A percentile compares a stretch with the other conserved stretches of the same genome.
phyloP scores from a whole-genome alignment of 2,113 vertebrate genomes.

The Istiophorus platypterus region DNA sequence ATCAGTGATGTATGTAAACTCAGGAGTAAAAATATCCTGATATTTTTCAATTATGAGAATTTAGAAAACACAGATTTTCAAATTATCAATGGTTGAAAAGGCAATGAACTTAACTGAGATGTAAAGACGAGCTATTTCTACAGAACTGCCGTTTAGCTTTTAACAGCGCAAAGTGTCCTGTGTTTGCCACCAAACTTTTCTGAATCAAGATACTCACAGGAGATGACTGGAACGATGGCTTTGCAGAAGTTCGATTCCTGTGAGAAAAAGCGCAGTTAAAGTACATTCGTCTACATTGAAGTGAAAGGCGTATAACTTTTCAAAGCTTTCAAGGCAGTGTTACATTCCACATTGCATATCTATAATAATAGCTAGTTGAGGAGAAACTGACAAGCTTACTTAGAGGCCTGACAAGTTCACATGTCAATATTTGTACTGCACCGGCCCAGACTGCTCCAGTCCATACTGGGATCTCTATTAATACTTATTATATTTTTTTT shows the following conservation, averaged over 20 bases:
- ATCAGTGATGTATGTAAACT: background rate
- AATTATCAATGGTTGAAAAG: background rate
- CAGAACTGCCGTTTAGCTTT: background rate
- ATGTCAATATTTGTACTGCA: background rate
- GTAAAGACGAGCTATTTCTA: background rate
- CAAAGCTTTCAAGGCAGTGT: slow-evolving; percentile 17
- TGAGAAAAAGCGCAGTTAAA: slow-evolving; percentile 8
- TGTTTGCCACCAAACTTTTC: background rate
- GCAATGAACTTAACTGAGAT: background rate
- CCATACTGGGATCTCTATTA: background rate
- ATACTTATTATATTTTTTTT: background rate
- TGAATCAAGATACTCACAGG: slow-evolving; percentile 82
- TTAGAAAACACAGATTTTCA: background rate
- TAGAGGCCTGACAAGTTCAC: background rate
- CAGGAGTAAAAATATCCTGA: background rate
- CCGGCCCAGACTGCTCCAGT: too few relatives aligned
- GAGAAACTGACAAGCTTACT: background rate
- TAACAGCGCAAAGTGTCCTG: background rate
- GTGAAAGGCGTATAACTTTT: slow-evolving; percentile 18
- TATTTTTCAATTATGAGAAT: background rate
- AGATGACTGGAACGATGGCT: slow-evolving; percentile 87
- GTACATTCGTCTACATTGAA: slow-evolving; percentile 2
- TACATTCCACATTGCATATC: background rate
- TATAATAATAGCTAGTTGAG: background rate
- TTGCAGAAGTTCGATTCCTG: slow-evolving; percentile 88